phyloP scores from a whole-genome alignment of 2,113 vertebrate genomes.

The Melanerpes aurifrons region DNA sequence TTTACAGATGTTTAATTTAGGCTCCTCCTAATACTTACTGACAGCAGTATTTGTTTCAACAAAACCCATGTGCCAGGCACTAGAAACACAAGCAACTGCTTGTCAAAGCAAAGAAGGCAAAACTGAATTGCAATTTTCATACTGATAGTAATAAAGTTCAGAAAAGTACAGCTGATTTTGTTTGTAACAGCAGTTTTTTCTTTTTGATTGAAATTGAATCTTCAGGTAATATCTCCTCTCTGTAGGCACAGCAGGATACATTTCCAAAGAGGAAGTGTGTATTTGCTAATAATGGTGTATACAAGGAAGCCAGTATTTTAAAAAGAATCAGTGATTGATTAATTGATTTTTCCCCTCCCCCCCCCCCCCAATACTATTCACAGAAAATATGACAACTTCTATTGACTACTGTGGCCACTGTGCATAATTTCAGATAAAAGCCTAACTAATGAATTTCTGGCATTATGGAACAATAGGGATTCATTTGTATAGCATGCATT shows the following conservation, averaged over 20 bases:
- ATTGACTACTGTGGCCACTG: neutral
- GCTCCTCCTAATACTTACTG: neutral
- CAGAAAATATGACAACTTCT: neutral
- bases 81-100: neutral
- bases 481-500: neutral
- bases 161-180: neutral
- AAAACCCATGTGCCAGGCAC: neutral
- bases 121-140: neutral
- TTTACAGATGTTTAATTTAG: constrained; percentile 2
- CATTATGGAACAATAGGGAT: neutral
- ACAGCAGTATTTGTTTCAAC: neutral
- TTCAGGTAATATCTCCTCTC: neutral
- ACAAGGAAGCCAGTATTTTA: neutral
- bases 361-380: neutral
- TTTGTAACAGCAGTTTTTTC: neutral
- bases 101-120: constrained; percentile 38
- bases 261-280: neutral
- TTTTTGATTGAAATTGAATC: constrained; percentile 2
- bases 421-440: neutral
- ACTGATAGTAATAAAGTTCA: neutral
- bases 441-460: neutral
- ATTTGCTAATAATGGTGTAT: neutral
- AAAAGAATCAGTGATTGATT: neutral
- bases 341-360: neutral
- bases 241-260: neutral